Base-by-base conservation (phyloP, 2,113 vertebrate species). In the Oryzias melastigma region DNA sequence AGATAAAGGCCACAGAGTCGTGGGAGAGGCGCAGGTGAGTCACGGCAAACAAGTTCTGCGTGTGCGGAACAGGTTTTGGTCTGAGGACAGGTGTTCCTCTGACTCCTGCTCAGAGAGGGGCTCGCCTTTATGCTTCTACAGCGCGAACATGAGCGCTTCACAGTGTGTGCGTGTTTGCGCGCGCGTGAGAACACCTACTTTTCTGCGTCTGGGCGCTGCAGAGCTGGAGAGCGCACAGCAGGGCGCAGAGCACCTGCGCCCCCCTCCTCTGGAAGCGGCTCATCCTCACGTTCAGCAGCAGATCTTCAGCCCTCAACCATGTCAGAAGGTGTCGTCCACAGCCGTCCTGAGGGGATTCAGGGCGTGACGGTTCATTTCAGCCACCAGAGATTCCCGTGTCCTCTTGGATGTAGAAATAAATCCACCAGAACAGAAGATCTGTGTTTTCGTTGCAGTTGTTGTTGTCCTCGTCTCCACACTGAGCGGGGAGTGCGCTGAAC, bases 11-110 rank as follows among this genome's bases (percentile, higher is more conserved):
- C 57, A 72, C 44, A 58, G 52, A 73, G 48, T 68, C 65, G 55
- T 80, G 83, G 82, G 86, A 83, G 79, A 82, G 74, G 67, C 70
- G 62, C 65, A 58, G 64, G 60, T 88, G 85, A 86, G 52, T 84
- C 80, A 85, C 48, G 44, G 83, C 78, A 86, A 89, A 87, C 83
- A 68, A 62, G 84, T 80, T 82, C 46, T 40, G 54, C 61, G 49
- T 79, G 63, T 71, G 62, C 20, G 15, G 81, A 90, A 87, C 88
- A 81, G 88, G 86, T 90, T 89, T 60, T 77, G 42, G 62, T 64
- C 53, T 29, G 49, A 75, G 62, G 73, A 72, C 74, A 78, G 79
- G 83, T 84, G 78, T 57, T 61, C 12, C 35, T 57, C 25, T 52
- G 15, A 45, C 29, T 45, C 40, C 58, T 62, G 40, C n/a, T 53